Evolutionary conservation across 2,797 vertebrate species (phyloP).

Genomic region (Pseudochromis fuscus): DNA sequence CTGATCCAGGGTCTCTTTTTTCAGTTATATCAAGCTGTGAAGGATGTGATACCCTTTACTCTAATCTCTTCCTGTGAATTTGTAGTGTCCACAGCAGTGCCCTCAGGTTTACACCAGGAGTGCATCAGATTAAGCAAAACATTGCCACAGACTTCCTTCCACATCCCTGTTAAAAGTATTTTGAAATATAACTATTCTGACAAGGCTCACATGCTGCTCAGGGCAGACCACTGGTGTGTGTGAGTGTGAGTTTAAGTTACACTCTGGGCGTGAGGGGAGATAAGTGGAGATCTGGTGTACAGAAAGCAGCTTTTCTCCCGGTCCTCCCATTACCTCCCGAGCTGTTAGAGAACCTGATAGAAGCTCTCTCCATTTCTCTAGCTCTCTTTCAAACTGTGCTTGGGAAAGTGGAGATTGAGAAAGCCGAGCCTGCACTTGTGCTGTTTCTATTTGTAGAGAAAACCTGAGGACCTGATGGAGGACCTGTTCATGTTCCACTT

Average conservation of each 20-base stretch:
- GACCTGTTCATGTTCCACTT: slow-evolving; percentile 69
- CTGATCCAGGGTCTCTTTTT: slow-evolving; percentile 24
- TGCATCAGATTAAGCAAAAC: slow-evolving; percentile 28
- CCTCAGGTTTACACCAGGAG: neutral
- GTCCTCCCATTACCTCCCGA: slow-evolving; percentile 65
- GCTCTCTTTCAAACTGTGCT: slow-evolving; percentile 50
- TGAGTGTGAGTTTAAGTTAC: slow-evolving; percentile 57
- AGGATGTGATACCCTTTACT: slow-evolving; percentile 14
- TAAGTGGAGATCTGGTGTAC: slow-evolving; percentile 66
- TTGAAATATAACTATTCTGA: slow-evolving; percentile 46
- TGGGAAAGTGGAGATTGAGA: slow-evolving; percentile 68
- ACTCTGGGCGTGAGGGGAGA: slow-evolving; percentile 55
- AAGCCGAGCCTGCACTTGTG: slow-evolving; percentile 66
- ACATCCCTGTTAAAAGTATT: slow-evolving; percentile 42
- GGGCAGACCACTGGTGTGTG: slow-evolving; percentile 38
- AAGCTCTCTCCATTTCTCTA: slow-evolving; percentile 42
- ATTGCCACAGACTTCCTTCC: slow-evolving; percentile 27
- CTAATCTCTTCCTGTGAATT: slow-evolving; percentile 38
- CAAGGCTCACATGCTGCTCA: slow-evolving; percentile 41
- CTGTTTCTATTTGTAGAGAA: slow-evolving; percentile 54
- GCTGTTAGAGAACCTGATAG: slow-evolving; percentile 65
- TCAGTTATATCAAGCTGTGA: slow-evolving; percentile 11
- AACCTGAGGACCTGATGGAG: slow-evolving; percentile 53
- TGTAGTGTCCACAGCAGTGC: slow-evolving; percentile 21
- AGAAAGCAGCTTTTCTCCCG: slow-evolving; percentile 66